Base-by-base conservation (phyloP, 2,113 vertebrate genomes). In the Tetraodon nigroviridis region DNA sequence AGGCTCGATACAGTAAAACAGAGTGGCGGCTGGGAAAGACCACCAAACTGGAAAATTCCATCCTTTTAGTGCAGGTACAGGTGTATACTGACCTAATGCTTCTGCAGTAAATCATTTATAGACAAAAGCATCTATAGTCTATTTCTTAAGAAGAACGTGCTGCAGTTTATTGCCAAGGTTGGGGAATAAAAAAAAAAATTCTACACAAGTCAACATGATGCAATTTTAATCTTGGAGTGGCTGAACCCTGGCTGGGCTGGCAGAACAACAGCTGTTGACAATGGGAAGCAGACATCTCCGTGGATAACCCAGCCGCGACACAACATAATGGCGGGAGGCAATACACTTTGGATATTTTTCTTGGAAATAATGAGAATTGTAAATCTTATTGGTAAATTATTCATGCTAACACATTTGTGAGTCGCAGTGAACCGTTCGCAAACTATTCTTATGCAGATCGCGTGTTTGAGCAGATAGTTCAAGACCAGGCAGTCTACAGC, bases 61-160 rank as follows among this genome's bases (percentile, higher is more conserved):
- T 20, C 6, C n/a, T 64, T 51, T 73, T 42, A 57, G 10, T 29
- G 51, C 40, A 67, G 58, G 44, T 62, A 54, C 53, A 49, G 55
- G 19, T 58, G 57, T 60, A 58, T 58, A 64, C 22, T 71, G 79
- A 58, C 66, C 76, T 59, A 44, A 80, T 80, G 55, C 24, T 17
- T 61, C 44, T 42, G 53, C 58, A 62, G 49, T 83, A 70, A 84
- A 85, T 84, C 55, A 79, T 84, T 84, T 41, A 86, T 78, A 48
- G 21, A 16, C 37, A 46, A 67, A 71, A 49, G 72, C 74, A 77
- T 83, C 85, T 66, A 69, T 67, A 16, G 5, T 20, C 53, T 61
- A 68, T 46, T 63, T 20, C 58, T 13, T 15, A 6, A 19, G 2
- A 22, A 56, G 21, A 66, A 50, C 60, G 18, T 18, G 32, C 46